Percentiles rank a stretch among this genome's conserved stretches.
These are phyloP conservation scores for Bradypodion ventrale DNA, from an alignment of 2,797 vertebrate species.

Conservation along the genomic window DNA sequence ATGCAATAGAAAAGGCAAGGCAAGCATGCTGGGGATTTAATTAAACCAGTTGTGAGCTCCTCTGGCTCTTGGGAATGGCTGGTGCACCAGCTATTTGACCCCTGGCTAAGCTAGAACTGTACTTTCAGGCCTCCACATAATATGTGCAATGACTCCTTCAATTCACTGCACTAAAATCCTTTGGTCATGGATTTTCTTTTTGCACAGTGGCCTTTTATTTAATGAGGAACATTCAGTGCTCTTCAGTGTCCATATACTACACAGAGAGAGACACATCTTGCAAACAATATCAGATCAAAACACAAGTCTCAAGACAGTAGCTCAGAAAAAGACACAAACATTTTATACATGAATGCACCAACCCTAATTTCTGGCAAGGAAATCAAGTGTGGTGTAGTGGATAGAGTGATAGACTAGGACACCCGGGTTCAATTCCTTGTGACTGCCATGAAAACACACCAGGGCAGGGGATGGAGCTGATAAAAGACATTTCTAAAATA, in stretches of 20 bases:
- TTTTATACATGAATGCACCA: no score
- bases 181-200: slow-evolving; percentile 6
- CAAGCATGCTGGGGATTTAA: slow-evolving; percentile 8
- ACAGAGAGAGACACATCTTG: not conserved
- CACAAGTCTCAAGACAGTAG: no score
- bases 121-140: slow-evolving; percentile 17
- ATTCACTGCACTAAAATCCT: slow-evolving; percentile 20
- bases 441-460: no score
- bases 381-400: no score
- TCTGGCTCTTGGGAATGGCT: slow-evolving; percentile 14
- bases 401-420: no score
- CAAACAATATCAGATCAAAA: no score
- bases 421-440: no score
- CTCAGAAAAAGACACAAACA: no score
- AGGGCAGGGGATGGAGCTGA: no score
- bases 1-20: slow-evolving; percentile 11
- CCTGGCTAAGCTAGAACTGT: not conserved
- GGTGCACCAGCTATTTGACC: slow-evolving; percentile 19
- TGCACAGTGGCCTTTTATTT: not conserved
- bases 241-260: not conserved
- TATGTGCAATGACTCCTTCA: slow-evolving; percentile 18
- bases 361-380: no score
- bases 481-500: no score
- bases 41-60: slow-evolving; percentile 16
- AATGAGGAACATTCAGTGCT: not conserved